Base-by-base conservation (phyloP, 2,888 invertebrate species). In the Athripsodes cinereus region DNA sequence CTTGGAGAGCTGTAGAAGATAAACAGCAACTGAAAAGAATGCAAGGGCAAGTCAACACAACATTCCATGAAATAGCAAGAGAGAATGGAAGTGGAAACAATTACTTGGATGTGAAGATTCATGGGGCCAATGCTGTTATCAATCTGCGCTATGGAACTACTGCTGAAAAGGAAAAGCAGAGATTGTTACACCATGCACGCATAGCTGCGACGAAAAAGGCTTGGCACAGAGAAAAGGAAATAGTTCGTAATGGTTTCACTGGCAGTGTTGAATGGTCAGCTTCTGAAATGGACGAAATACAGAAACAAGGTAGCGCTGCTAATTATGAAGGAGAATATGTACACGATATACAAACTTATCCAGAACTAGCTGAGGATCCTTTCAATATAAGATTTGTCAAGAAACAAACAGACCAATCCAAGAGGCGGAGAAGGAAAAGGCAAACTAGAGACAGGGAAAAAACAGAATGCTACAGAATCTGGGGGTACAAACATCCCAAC, bases 81-180 rank as follows among this genome's bases (percentile, higher is more conserved):
- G 90, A 90, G 68, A 82, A 83, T 59, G 79, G 81, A 8, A 87
- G 86, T 62, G 88, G 88, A 1, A 82, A 84, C 64, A 87, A 87
- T 66, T 88, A 88, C 67, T 82, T 89, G 61, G 92, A 92, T 72
- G 91, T 96, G 8, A 91, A 93, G 72, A 92, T 97, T 65, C 94
- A 94, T 70, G 92, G 94, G 1, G 82, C 86, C 46, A 92, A 92
- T 70, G 92, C 93, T 63, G 89, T 95, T 50, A 87, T 97, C 64
- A 96, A 96, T 71, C 77, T 97, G 63, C 84, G 96, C n/a, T 96
- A 96, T 70, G 97, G 97, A 47, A 94, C 96, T 16, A 92, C 88
- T 2, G 85, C 91, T 10, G 92, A 92, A 65, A 87, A 93, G 66
- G 96, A 97, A 72, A 87, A 90, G 66, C 90, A 92, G 69, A 81